phyloP scores from a whole-genome alignment of 2,888 invertebrate species.

The Aleiodes alternator region DNA sequence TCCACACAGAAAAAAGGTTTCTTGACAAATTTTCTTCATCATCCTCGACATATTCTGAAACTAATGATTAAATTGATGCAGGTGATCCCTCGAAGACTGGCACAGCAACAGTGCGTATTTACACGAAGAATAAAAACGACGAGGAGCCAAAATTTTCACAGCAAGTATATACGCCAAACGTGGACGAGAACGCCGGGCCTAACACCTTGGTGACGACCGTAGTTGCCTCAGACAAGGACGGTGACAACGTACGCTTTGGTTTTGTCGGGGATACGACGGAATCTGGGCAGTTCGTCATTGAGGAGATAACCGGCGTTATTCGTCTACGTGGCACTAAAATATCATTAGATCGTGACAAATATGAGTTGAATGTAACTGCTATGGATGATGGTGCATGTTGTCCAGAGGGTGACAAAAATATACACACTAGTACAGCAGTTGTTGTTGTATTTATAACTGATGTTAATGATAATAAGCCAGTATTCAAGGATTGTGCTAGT shows the following conservation, averaged over 20 bases:
- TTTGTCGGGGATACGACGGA: constrained; percentile 93
- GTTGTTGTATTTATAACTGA: constrained; percentile 98
- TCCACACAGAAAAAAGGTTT: too few relatives aligned
- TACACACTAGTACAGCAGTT: constrained; percentile 95
- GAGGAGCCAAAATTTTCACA: constrained; percentile 98
- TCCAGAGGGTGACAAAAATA: constrained; percentile 89
- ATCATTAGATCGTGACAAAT: constrained; percentile 93
- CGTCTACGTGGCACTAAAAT: constrained; percentile 91
- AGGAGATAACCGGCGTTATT: constrained; percentile 96
- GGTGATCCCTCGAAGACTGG: constrained; percentile 94
- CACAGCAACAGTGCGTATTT: constrained; percentile 94
- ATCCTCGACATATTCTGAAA: too few relatives aligned
- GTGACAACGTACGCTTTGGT: constrained; percentile 95
- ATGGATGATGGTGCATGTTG: constrained; percentile 99
- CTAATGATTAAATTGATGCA: constrained; percentile 55
- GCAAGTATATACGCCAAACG: constrained; percentile 97
- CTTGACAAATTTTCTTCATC: too few relatives aligned
- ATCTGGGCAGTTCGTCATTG: constrained; percentile 95
- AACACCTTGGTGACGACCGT: constrained; percentile 97
- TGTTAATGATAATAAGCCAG: constrained; percentile 97
- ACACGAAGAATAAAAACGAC: constrained; percentile 98
- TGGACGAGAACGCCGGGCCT: constrained; percentile 96
- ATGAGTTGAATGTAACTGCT: constrained; percentile 97
- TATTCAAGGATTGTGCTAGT: constrained; percentile 94
- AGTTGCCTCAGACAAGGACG: constrained; percentile 97